Conservation (phyloP, 2,113 vertebrate species). For the Corvus moneduloides region DNA sequence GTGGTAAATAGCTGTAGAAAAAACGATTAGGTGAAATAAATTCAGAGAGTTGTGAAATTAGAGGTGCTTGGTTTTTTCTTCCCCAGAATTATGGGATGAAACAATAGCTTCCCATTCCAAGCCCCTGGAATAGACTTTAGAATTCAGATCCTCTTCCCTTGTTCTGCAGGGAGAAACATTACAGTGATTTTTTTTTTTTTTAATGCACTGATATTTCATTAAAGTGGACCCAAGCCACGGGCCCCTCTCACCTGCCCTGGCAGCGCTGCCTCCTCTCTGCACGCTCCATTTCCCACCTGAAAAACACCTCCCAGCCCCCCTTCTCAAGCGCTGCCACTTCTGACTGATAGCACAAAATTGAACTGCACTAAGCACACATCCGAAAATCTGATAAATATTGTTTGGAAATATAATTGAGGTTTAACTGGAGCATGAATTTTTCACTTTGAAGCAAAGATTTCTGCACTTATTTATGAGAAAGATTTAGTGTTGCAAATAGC, state of each 20-base stretch:
- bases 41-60: slow-evolving; percentile 45
- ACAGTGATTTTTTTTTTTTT: not conserved
- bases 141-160: not conserved
- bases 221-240: not conserved
- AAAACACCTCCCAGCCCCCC: not conserved
- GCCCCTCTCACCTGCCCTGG: not conserved
- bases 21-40: slow-evolving; percentile 20
- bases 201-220: not conserved
- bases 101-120: not conserved
- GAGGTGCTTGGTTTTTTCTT: not conserved
- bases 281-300: slow-evolving; percentile 2
- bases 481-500: slow-evolving; percentile 41
- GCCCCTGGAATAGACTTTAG: not conserved
- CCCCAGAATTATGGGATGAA: not conserved
- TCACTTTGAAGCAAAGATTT: slow-evolving; percentile 43
- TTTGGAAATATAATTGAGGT: slow-evolving; percentile 57
- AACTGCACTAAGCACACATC: slow-evolving; percentile 58
- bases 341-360: slow-evolving; percentile 74
- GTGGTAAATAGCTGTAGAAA: not conserved
- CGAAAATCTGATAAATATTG: slow-evolving; percentile 65
- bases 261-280: not conserved
- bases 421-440: slow-evolving; percentile 19
- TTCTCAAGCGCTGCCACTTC: slow-evolving; percentile 33
- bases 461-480: slow-evolving; percentile 49
- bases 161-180: not conserved